Evolutionary conservation across 92 coral and sea anemone genomes (phyloP).

Genomic region (Hydrozoanthus gracilis): DNA sequence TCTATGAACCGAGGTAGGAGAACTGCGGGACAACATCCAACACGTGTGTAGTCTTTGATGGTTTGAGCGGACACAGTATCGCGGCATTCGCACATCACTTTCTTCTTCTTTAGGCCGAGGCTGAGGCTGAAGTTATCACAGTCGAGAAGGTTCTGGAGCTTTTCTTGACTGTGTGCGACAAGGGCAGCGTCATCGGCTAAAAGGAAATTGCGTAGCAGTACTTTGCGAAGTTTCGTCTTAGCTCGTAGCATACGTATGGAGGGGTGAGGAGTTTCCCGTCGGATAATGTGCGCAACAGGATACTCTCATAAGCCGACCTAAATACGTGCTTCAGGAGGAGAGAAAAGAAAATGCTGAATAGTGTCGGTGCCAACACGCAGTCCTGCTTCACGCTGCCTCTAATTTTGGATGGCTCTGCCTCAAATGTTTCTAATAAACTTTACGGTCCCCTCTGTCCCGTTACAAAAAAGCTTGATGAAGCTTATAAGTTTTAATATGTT

Average conservation of each 20-base stretch:
- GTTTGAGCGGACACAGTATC: neutral
- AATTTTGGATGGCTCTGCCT: neutral
- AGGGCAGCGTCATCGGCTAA: conserved; percentile 27
- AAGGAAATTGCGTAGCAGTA: conserved; percentile 1
- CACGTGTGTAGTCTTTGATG: conserved; percentile 2
- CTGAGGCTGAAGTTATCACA: conserved; percentile 3
- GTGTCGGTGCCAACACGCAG: neutral
- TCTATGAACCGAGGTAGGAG: neutral
- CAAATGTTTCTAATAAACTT: neutral
- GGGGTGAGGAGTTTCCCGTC: neutral
- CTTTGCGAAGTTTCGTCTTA: conserved; percentile 9
- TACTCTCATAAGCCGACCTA: neutral
- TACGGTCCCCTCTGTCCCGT: neutral
- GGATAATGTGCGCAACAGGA: neutral
- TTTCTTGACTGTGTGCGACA: conserved; percentile 10
- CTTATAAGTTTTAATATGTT: neutral
- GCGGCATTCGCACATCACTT: neutral
- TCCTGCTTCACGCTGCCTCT: neutral
- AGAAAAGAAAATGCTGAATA: neutral
- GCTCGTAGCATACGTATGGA: neutral
- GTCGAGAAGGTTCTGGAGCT: conserved; percentile 18
- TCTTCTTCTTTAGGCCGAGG: neutral
- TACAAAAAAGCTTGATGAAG: conserved; percentile 9
- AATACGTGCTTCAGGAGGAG: neutral
- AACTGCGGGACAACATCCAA: neutral